phyloP scores from a whole-genome alignment of 2,113 vertebrate species.

The Dendropsophus ebraccatus region DNA sequence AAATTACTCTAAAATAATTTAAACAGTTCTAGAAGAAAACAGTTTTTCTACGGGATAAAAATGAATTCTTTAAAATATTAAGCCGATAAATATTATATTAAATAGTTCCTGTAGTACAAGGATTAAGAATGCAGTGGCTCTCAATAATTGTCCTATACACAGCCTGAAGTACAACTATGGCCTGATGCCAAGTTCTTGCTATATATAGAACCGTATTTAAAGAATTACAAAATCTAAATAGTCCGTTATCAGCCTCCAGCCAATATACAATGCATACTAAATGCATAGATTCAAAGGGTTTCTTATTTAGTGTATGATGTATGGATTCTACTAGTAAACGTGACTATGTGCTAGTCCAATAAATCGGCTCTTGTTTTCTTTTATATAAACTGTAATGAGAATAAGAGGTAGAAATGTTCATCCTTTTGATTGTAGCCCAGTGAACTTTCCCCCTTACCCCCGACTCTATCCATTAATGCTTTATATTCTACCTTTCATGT shows the following conservation, averaged over 20 bases:
- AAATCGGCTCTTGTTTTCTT: not conserved
- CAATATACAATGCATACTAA: not conserved
- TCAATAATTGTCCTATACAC: not conserved
- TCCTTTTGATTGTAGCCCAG: slow-evolving; percentile 8
- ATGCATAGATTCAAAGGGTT: not conserved
- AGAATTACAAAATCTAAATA: not conserved
- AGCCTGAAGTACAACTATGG: not conserved
- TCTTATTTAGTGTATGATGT: not conserved
- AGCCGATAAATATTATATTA: not conserved
- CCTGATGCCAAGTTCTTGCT: not conserved
- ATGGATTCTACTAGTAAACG: not conserved
- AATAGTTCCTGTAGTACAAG: not conserved
- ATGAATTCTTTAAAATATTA: not conserved
- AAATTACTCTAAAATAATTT: slow-evolving; percentile 69
- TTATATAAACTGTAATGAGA: slow-evolving; percentile 23
- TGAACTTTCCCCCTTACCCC: slow-evolving; percentile 31
- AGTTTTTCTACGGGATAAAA: slow-evolving; percentile 1
- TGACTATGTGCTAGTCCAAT: not conserved
- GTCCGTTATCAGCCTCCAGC: not conserved
- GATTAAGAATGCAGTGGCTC: not conserved
- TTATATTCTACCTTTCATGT: slow-evolving; percentile 31
- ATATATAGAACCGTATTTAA: not conserved
- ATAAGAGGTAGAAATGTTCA: slow-evolving; percentile 1
- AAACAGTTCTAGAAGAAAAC: not conserved
- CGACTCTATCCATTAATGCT: slow-evolving; percentile 20